Conservation (phyloP, 2,888 invertebrate species). For the Eubasilissa splendida region DNA sequence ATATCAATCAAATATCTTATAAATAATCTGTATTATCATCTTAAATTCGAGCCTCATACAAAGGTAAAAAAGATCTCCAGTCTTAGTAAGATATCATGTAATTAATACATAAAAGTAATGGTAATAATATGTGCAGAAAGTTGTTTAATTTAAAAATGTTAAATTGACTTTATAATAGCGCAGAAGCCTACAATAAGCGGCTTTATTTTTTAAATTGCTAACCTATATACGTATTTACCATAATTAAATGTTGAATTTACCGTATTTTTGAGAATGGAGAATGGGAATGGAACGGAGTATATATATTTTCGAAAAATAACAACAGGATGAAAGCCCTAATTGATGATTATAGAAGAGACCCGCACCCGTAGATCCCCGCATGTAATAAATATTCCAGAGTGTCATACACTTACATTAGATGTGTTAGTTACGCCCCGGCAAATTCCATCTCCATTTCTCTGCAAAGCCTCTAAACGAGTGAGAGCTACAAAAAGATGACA, state of each 20-base stretch:
- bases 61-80: no score
- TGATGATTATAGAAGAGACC: slow-evolving; percentile 6
- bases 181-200: no score
- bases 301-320: neutral
- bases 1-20: no score
- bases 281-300: neutral
- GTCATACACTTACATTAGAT: slow-evolving; percentile 28
- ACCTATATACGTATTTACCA: neutral
- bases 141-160: no score
- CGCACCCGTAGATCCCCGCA: neutral
- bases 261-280: neutral
- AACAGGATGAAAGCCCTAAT: slow-evolving; percentile 12
- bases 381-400: slow-evolving; percentile 21
- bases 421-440: neutral
- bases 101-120: no score
- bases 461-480: slow-evolving; percentile 27
- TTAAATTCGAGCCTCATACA: no score
- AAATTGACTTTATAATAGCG: no score
- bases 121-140: no score
- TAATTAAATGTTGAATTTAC: neutral
- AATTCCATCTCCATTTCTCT: slow-evolving; percentile 19
- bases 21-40: no score
- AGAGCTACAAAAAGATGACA: slow-evolving; percentile 35
- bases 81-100: no score
- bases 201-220: no score